Conservation (phyloP, 2,113 vertebrate genomes). For the Lagenorhynchus albirostris region DNA sequence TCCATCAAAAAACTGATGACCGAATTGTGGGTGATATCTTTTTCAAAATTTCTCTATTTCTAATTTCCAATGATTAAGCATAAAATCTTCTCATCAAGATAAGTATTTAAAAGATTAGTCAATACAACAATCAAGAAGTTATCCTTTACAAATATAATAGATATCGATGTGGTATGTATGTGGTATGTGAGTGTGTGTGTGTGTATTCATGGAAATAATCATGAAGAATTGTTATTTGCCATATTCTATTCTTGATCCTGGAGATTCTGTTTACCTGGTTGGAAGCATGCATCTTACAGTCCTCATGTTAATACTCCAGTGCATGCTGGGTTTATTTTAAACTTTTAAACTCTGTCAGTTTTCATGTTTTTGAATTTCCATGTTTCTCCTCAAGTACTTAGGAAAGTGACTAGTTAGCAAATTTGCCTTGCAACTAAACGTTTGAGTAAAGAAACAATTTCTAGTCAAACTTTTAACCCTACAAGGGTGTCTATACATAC, state of each 20-base stretch:
- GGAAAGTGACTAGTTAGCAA: neutral
- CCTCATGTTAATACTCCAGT: neutral
- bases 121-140: neutral
- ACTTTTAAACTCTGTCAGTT: neutral
- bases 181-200: neutral
- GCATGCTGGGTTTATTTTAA: neutral
- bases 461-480: neutral
- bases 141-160: neutral
- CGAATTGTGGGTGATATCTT: neutral
- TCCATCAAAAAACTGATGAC: neutral
- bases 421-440: neutral
- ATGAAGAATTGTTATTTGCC: neutral
- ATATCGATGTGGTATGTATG: rapidly evolving
- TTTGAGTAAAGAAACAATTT: neutral
- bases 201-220: neutral
- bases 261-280: neutral
- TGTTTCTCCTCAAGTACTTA: neutral
- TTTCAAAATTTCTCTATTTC: neutral
- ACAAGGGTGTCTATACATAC: neutral
- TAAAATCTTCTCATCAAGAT: neutral
- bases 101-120: neutral
- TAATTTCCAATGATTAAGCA: neutral
- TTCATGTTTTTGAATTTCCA: neutral
- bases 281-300: rapidly evolving
- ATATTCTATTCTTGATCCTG: neutral